Evolutionary conservation across 1,140 invertebrate genomes (phyloP).

Genomic region (Dufourea novaeangliae): DNA sequence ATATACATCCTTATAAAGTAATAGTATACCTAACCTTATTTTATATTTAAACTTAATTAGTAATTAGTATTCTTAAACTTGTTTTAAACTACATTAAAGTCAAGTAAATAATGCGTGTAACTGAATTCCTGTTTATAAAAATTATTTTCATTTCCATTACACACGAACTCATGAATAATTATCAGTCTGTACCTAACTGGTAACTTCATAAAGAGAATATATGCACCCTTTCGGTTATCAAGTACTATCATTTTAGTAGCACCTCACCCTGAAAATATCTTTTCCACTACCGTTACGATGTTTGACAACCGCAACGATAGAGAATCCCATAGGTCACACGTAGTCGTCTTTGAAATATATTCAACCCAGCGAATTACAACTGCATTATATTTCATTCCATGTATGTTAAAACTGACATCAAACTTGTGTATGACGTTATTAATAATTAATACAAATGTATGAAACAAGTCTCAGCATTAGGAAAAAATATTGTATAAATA

Average conservation of each 20-base stretch:
- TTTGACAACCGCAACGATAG: conserved; percentile 57
- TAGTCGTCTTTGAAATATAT: conserved; percentile 42
- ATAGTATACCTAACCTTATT: no score
- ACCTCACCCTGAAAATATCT: conserved; percentile 31
- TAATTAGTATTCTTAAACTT: no score
- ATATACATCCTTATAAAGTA: no score
- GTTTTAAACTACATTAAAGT: no score
- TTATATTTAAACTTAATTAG: no score
- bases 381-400: conserved; percentile 1
- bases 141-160: conserved; percentile 44
- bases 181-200: neutral
- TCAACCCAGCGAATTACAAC: conserved; percentile 24
- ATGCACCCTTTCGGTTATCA: conserved; percentile 18
- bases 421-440: no score
- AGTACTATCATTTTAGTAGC: conserved; percentile 43
- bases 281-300: conserved; percentile 41
- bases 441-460: no score
- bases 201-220: neutral
- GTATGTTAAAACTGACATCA: neutral
- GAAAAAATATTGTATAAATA: no score
- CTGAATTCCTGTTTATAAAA: no score
- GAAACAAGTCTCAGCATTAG: no score
- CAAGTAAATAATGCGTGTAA: no score
- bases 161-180: conserved; percentile 17
- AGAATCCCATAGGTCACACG: conserved; percentile 52